A percentile compares a stretch with the other conserved stretches of the same genome.
These are phyloP conservation scores for Hypomecis atomaria DNA, from an alignment of 2,888 invertebrate genomes.

Conservation along the genomic window DNA sequence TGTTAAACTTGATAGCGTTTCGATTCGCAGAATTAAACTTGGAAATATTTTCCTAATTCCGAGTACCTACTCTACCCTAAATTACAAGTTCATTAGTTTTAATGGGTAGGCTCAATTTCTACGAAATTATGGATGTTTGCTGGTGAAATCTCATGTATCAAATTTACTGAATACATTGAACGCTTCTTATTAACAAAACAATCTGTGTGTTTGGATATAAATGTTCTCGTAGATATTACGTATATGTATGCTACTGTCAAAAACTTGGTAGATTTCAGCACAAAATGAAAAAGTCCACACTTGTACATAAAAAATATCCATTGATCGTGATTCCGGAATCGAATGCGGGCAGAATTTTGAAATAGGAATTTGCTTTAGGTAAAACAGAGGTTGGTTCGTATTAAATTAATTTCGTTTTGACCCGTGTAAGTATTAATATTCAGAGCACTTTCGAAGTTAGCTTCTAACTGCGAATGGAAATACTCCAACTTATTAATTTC, in stretches of 20 bases:
- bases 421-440: slow-evolving; percentile 77
- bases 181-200: too few species aligned
- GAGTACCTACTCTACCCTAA: not conserved
- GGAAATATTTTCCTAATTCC: slow-evolving; percentile 4
- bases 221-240: too few species aligned
- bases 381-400: slow-evolving; percentile 74
- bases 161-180: too few species aligned
- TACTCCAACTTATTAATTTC: slow-evolving; percentile 78
- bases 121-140: not conserved
- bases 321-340: slow-evolving; percentile 65
- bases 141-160: not conserved
- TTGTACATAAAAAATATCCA: slow-evolving; percentile 35
- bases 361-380: slow-evolving; percentile 68
- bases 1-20: slow-evolving; percentile 25
- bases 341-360: slow-evolving; percentile 70
- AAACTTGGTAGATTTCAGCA: slow-evolving; percentile 11
- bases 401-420: slow-evolving; percentile 80
- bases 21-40: slow-evolving; percentile 10
- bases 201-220: too few species aligned
- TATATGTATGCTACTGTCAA: not conserved
- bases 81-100: not conserved
- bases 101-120: not conserved
- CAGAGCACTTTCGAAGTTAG: slow-evolving; percentile 80
- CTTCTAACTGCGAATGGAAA: slow-evolving; percentile 74
- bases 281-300: slow-evolving; percentile 26